Conservation (phyloP, 1,140 invertebrate species). For the Heliconius melpomene region DNA sequence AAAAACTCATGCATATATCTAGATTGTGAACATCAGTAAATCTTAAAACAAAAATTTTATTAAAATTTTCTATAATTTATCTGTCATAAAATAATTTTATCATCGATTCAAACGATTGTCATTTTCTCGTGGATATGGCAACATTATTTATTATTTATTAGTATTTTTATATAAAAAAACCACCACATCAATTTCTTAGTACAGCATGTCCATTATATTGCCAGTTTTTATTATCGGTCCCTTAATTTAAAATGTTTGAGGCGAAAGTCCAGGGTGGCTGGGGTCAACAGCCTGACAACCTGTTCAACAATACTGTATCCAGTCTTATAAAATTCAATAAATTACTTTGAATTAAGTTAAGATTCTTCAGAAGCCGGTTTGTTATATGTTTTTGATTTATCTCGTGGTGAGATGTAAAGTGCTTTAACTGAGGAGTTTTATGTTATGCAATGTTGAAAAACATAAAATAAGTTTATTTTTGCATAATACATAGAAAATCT, state of each 20-base stretch:
- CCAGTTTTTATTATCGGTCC: conserved; percentile 43
- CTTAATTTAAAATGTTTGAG: conserved; percentile 40
- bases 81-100: background rate
- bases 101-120: background rate
- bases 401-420: background rate
- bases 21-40: background rate
- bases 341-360: conserved; percentile 11
- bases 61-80: background rate
- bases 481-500: too few relatives aligned
- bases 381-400: conserved; percentile 6
- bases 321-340: conserved; percentile 17
- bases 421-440: background rate
- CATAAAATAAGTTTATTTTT: too few relatives aligned
- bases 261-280: conserved; percentile 42
- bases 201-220: conserved; percentile 25
- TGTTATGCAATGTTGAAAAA: background rate
- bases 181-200: conserved; percentile 23
- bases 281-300: conserved; percentile 42
- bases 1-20: background rate
- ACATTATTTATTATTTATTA: background rate
- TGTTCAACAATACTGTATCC: conserved; percentile 25
- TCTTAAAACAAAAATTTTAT: background rate
- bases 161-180: background rate
- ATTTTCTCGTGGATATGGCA: background rate
- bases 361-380: conserved; percentile 7